Percentiles rank a stretch among this genome's conserved stretches.
These are phyloP conservation scores for Fukomys damarensis DNA, from an alignment of 2,113 vertebrate genomes.

Conservation along the genomic window DNA sequence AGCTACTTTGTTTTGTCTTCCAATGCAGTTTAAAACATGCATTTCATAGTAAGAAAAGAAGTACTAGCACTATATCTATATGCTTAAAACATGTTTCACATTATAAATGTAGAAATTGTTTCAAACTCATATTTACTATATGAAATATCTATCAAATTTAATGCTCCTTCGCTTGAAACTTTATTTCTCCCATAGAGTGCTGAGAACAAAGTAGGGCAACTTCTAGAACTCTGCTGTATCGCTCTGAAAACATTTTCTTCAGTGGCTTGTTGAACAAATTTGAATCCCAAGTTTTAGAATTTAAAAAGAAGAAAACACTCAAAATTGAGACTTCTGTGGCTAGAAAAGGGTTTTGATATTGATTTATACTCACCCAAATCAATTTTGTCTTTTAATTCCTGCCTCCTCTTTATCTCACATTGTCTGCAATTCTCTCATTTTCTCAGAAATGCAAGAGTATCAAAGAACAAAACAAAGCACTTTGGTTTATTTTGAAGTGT, in stretches of 20 bases:
- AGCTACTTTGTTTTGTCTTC: slow-evolving; percentile 22
- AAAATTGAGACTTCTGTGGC: neutral
- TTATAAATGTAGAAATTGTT: neutral
- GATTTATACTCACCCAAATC: slow-evolving; percentile 5
- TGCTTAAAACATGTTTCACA: neutral
- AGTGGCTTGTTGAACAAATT: neutral
- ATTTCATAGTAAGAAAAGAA: neutral
- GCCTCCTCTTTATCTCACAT: slow-evolving; percentile 32
- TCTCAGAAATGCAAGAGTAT: slow-evolving; percentile 60
- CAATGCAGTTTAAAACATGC: neutral
- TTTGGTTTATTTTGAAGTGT: slow-evolving; percentile 75
- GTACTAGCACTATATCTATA: neutral
- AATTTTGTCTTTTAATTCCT: slow-evolving; percentile 48
- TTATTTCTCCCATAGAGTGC: neutral
- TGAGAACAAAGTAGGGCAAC: neutral
- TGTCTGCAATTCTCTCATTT: slow-evolving; percentile 60
- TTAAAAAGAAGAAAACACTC: neutral
- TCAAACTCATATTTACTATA: neutral
- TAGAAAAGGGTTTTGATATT: neutral
- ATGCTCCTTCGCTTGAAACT: neutral
- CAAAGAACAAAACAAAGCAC: slow-evolving; percentile 63
- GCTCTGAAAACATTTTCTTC: neutral
- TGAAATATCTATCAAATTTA: neutral
- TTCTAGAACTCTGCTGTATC: neutral
- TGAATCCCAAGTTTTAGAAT: slow-evolving; percentile 17